Evolutionary conservation across 2,797 vertebrate species (phyloP).

Genomic region (Syngnathus acus): DNA sequence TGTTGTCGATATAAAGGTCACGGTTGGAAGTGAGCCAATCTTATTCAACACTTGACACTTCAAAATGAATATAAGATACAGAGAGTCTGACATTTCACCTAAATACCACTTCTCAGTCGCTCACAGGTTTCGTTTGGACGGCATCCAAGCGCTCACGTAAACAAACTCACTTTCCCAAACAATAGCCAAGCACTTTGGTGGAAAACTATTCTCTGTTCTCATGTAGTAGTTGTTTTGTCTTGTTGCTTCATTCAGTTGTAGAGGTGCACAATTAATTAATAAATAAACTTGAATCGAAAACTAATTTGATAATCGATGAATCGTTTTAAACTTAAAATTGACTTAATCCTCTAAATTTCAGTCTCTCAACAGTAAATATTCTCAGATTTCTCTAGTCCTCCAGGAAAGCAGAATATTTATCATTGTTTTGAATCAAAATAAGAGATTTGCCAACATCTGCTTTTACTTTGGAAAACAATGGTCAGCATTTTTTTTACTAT

Average conservation of each 20-base stretch:
- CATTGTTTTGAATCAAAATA: too few relatives aligned
- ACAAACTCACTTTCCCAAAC: constrained; percentile 25
- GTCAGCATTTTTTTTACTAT: too few relatives aligned
- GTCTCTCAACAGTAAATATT: too few relatives aligned
- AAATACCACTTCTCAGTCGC: constrained; percentile 12
- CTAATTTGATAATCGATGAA: too few relatives aligned
- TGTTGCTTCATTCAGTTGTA: background rate
- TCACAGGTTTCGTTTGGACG: constrained; percentile 35
- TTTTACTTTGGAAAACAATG: too few relatives aligned
- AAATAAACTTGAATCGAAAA: too few relatives aligned
- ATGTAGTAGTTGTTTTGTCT: background rate
- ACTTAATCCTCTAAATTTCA: too few relatives aligned
- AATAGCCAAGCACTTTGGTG: constrained; percentile 2
- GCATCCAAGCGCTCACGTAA: constrained; percentile 12
- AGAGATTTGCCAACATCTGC: too few relatives aligned
- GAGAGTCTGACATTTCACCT: constrained; percentile 19
- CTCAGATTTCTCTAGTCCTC: too few relatives aligned
- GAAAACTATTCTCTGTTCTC: constrained; percentile 9
- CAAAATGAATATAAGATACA: constrained; percentile 1
- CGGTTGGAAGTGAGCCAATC: constrained; percentile 27
- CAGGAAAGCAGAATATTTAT: background rate
- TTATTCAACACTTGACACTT: constrained; percentile 44
- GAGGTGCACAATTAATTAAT: too few relatives aligned
- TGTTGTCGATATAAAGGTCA: background rate
- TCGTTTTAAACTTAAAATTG: too few relatives aligned